phyloP scores from a whole-genome alignment of 2,797 vertebrate genomes.

The Glossophaga mutica region DNA sequence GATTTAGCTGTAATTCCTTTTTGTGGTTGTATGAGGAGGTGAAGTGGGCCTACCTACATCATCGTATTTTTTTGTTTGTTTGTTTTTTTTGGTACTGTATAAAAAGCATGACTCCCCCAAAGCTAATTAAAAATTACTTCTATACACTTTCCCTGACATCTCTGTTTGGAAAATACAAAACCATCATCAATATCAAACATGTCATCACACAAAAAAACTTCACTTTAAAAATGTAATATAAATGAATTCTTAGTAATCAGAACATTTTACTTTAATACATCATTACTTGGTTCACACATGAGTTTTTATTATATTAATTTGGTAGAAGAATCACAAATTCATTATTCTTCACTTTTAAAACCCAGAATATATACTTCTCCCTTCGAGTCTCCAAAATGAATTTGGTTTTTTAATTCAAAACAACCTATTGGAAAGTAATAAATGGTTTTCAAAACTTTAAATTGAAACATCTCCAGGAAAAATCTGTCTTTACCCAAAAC shows the following conservation, averaged over 20 bases:
- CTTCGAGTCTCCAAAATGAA: slow-evolving; percentile 31
- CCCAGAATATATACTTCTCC: neutral
- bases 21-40: no score
- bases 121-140: neutral
- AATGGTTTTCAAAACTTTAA: slow-evolving; percentile 30
- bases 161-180: neutral
- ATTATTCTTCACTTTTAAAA: slow-evolving; percentile 23
- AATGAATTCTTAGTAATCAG: neutral
- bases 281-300: neutral
- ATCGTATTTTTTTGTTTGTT: no score
- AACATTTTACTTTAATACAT: slow-evolving; percentile 10
- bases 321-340: neutral
- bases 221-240: neutral
- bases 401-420: slow-evolving; percentile 18
- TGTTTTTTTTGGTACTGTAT: neutral
- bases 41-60: no score
- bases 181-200: slow-evolving; percentile 7
- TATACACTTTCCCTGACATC: neutral
- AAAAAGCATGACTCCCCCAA: neutral
- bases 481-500: slow-evolving; percentile 7
- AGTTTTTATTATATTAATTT: neutral
- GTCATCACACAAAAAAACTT: neutral
- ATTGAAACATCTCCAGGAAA: slow-evolving; percentile 31
- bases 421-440: neutral
- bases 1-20: no score